Evolutionary conservation across 2,888 invertebrate genomes (phyloP).

Genomic region (Poecilobothrus nobilitatus): DNA sequence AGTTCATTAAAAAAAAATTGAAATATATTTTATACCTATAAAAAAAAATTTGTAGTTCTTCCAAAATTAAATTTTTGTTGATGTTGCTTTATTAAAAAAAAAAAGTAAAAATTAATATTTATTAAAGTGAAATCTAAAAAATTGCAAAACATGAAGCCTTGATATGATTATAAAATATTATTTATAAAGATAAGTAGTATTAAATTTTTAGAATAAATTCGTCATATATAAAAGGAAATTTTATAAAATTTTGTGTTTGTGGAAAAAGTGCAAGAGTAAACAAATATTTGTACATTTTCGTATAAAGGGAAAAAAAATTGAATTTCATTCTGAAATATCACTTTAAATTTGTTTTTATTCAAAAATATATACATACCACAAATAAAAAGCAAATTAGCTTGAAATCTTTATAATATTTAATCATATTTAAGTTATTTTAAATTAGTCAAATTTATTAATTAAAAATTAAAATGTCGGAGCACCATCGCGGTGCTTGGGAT

Average conservation of each 20-base stretch:
- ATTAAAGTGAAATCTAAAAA: background rate
- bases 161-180: background rate
- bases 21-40: background rate
- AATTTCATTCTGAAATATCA: too few species aligned
- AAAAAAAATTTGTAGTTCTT: background rate
- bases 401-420: background rate
- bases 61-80: slow-evolving; percentile 1
- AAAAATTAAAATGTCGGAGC: slow-evolving; percentile 50
- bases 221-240: too few species aligned
- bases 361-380: too few species aligned
- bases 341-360: too few species aligned
- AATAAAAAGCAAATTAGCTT: background rate
- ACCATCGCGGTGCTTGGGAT: slow-evolving; percentile 57
- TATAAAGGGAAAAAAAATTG: too few species aligned
- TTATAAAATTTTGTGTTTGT: slow-evolving; percentile 6
- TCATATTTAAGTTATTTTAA: background rate
- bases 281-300: background rate
- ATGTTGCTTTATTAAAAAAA: background rate
- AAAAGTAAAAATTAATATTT: background rate
- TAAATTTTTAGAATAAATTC: too few species aligned
- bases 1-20: background rate
- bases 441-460: slow-evolving; percentile 4
- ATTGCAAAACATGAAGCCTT: background rate
- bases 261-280: background rate
- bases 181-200: too few species aligned